phyloP scores from a whole-genome alignment of 2,888 invertebrate species.

The Harpalus rubripes region DNA sequence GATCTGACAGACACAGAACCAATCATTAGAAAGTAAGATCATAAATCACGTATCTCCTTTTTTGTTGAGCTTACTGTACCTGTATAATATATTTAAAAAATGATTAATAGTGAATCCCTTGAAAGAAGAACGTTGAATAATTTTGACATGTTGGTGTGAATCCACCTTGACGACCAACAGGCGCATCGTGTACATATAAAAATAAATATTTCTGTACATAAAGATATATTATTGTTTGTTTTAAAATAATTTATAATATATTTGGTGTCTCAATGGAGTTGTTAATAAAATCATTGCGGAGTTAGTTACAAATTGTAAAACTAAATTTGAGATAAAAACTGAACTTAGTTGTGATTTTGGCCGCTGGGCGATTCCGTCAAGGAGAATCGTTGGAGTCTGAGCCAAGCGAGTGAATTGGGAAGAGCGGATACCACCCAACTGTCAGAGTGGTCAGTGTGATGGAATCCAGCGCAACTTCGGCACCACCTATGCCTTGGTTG shows the following conservation, averaged over 20 bases:
- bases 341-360: constrained; percentile 31
- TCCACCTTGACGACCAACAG: constrained; percentile 22
- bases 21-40: no score
- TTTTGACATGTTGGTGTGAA: constrained; percentile 40
- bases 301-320: constrained; percentile 18
- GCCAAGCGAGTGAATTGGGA: constrained; percentile 90
- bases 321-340: neutral
- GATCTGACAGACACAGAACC: no score
- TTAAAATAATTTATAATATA: constrained; percentile 45
- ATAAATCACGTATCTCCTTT: no score
- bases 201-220: constrained; percentile 59
- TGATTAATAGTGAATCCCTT: neutral
- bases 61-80: no score
- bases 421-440: constrained; percentile 94
- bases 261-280: constrained; percentile 49
- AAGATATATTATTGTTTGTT: constrained; percentile 53
- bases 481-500: constrained; percentile 89
- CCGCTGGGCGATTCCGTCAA: constrained; percentile 72
- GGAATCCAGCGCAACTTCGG: constrained; percentile 90
- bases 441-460: constrained; percentile 89
- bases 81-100: neutral
- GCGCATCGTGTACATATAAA: constrained; percentile 52
- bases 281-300: constrained; percentile 19
- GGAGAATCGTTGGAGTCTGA: constrained; percentile 81
- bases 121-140: constrained; percentile 15